These are phyloP conservation scores for Galeopsomyia nigrocyanea DNA, from an alignment of 2,888 invertebrate species.

Conservation along the genomic window DNA sequence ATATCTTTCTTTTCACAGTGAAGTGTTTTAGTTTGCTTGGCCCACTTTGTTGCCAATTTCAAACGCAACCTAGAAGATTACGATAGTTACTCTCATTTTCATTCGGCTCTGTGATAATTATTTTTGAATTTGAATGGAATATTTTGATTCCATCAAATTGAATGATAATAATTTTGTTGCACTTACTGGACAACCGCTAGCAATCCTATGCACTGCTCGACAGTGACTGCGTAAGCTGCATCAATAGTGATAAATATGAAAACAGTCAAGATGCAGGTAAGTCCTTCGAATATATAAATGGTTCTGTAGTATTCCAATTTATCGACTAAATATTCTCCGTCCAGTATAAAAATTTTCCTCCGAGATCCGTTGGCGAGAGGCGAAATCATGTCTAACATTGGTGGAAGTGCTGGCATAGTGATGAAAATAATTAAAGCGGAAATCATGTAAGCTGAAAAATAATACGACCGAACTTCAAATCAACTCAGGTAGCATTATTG, in stretches of 20 bases:
- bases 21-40: neutral
- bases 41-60: constrained; percentile 1
- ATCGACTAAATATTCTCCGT: constrained; percentile 23
- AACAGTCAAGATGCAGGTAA: neutral
- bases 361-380: constrained; percentile 8
- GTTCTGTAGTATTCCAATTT: constrained; percentile 7
- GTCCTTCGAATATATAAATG: constrained; percentile 24
- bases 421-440: constrained; percentile 8
- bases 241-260: constrained; percentile 9
- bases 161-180: neutral
- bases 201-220: constrained; percentile 23
- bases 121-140: neutral
- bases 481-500: neutral
- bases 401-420: constrained; percentile 18
- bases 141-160: neutral
- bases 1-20: neutral
- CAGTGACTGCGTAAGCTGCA: constrained; percentile 11
- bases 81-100: too few relatives aligned
- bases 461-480: neutral
- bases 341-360: constrained; percentile 13
- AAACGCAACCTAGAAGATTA: constrained; percentile 18
- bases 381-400: neutral
- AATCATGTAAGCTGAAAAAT: constrained; percentile 10
- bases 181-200: constrained; percentile 28
- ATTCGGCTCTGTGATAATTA: too few relatives aligned